Base-by-base conservation (phyloP, 64 coral and sea anemone species). In the Astreopora myriophthalma region DNA sequence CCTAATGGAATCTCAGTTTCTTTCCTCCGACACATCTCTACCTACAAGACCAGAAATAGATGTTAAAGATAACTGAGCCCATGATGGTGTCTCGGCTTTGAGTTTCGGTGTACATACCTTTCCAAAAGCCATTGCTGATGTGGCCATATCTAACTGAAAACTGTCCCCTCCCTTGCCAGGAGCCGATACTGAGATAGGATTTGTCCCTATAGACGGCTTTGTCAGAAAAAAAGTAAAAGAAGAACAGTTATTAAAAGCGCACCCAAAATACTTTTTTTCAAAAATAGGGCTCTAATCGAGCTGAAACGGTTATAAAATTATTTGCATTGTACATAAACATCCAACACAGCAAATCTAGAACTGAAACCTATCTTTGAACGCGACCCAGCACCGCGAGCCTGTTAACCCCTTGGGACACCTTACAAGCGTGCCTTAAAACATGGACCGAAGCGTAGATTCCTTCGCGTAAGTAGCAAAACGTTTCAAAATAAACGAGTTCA, bases 71-170 rank as follows among this genome's bases (percentile, higher is more conserved):
- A 2, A 64, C 0, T 64, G 22, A 46, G 42, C 11, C 11, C 11
- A 46, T 46, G 42, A 64, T 57, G 51, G 9, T 3, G 23, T 64
- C 9, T 1, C 20, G 16, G n/a, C 24, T n/a, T 3, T 64, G 61
- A 64, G 6, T 24, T 24, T 5, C 61, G 61, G 2, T 5, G 61
- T 6, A 83, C 75, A 71, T 70, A 98, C 96, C 90, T 98, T 98
- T 62, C 96, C 96, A 42, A 90, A 29, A n/a, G 96, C 96, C 78
- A 89, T 94, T 57, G 93, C 74, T 69, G 96, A 93, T 5, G 93
- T 95, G 11, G 96, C 96, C 96, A 98, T 98, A 58, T 98, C 96
- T 39, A 98, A 68, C 3, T 90, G 93, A 95, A 98, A 98, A 44
- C 89, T 98, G 49, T 98, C 95, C 40, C 90, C 96, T 84, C 55